Conservation (phyloP, 2,113 vertebrate genomes). For the Poeciliopsis retropinna region DNA sequence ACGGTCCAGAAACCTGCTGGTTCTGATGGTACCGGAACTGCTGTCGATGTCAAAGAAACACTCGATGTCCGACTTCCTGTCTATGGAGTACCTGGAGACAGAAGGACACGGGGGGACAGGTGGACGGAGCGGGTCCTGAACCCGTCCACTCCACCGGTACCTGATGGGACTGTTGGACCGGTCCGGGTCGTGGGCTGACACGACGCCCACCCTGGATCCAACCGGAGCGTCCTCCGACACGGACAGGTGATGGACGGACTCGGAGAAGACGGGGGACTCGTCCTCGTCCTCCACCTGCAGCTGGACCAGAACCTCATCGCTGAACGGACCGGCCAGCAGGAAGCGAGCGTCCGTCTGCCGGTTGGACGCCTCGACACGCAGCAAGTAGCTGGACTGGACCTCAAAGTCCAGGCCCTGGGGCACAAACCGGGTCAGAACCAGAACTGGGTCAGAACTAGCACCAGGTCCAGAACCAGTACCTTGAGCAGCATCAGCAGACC, state of each 20-base stretch:
- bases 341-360: slow-evolving; percentile 30
- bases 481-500: slow-evolving; percentile 83
- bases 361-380: slow-evolving; percentile 40
- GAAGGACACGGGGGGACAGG: no score
- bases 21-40: slow-evolving; percentile 39
- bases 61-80: slow-evolving; percentile 14
- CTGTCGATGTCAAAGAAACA: slow-evolving; percentile 41
- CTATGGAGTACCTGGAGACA: slow-evolving; percentile 41
- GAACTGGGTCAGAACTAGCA: background rate
- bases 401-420: slow-evolving; percentile 51
- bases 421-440: background rate
- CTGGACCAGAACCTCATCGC: slow-evolving; percentile 15
- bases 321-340: slow-evolving; percentile 26
- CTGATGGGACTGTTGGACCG: slow-evolving; percentile 33
- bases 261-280: slow-evolving; percentile 36
- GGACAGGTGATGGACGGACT: slow-evolving; percentile 1
- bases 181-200: slow-evolving; percentile 44
- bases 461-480: slow-evolving; percentile 1
- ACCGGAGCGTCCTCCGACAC: slow-evolving; percentile 41
- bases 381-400: slow-evolving; percentile 35
- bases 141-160: background rate
- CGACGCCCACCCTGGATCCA: slow-evolving; percentile 41
- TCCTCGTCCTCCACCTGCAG: slow-evolving; percentile 43
- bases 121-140: background rate
- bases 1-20: slow-evolving; percentile 33